A percentile compares a stretch with the other conserved stretches of the same genome.
Evolutionary conservation across 2,888 invertebrate genomes (phyloP).

Genomic region (Eremobia ochroleuca): DNA sequence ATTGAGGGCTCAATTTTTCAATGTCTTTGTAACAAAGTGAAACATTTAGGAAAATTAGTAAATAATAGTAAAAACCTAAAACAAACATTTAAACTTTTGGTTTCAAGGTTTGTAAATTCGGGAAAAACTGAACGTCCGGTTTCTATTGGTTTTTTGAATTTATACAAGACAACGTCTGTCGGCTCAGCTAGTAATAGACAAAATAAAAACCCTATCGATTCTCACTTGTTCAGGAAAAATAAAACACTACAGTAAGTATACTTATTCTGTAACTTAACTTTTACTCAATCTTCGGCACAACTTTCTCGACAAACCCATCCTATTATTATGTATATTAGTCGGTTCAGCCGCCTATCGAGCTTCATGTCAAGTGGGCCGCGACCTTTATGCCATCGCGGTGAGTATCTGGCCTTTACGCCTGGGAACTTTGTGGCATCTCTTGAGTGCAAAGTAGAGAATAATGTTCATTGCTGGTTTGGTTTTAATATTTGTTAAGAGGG

Average conservation of each 20-base stretch:
- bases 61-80: too few relatives aligned
- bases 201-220: neutral
- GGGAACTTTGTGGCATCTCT: conserved; percentile 38
- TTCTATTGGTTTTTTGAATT: too few relatives aligned
- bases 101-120: too few relatives aligned
- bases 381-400: conserved; percentile 64
- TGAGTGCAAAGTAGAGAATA: neutral
- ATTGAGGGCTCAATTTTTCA: too few relatives aligned
- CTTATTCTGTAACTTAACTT: conserved; percentile 4
- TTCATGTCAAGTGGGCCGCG: conserved; percentile 54
- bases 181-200: too few relatives aligned
- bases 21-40: too few relatives aligned
- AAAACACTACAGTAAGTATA: neutral
- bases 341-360: conserved; percentile 33
- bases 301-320: conserved; percentile 41
- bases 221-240: neutral
- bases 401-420: conserved; percentile 69
- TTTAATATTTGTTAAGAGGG: too few relatives aligned
- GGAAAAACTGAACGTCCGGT: too few relatives aligned
- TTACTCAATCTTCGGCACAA: neutral
- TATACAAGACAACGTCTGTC: too few relatives aligned
- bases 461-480: conserved; percentile 9
- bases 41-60: too few relatives aligned
- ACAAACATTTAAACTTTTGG: too few relatives aligned
- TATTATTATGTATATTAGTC: conserved; percentile 51